Evolutionary conservation across 2,888 invertebrate species (phyloP).

Genomic region (Polyommatus icarus): DNA sequence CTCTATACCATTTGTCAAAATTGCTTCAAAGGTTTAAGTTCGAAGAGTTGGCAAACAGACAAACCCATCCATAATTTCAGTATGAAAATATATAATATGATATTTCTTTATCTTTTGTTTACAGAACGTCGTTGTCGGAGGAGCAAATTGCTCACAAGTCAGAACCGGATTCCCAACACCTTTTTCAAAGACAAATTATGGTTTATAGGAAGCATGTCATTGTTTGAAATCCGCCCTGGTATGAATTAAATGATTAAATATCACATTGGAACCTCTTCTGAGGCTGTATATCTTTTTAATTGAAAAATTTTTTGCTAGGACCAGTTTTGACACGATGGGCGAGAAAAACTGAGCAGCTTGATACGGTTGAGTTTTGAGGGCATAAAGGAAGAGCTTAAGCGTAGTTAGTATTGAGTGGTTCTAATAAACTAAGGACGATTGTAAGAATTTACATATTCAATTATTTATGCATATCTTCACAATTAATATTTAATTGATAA

Average conservation of each 20-base stretch:
- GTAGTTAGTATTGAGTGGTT: background rate
- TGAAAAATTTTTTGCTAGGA: conserved; percentile 65
- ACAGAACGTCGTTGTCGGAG: background rate
- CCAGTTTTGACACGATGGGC: conserved; percentile 51
- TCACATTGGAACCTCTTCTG: conserved; percentile 60
- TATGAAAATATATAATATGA: background rate
- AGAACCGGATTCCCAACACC: conserved; percentile 38
- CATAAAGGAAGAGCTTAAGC: conserved; percentile 39
- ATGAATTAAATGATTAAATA: conserved; percentile 69
- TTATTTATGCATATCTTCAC: no score
- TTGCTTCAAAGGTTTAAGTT: no score
- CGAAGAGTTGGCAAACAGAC: no score
- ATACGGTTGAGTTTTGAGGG: conserved; percentile 51
- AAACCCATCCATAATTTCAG: background rate
- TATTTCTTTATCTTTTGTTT: background rate
- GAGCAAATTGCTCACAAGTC: conserved; percentile 39
- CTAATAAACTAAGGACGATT: no score
- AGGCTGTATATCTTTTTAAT: conserved; percentile 72
- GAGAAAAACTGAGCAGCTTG: conserved; percentile 69
- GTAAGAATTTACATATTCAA: background rate
- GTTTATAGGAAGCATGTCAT: conserved; percentile 45
- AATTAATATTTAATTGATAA: no score
- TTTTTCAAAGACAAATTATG: conserved; percentile 39
- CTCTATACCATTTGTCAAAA: no score
- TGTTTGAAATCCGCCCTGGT: conserved; percentile 61